A percentile compares a stretch with the other conserved stretches of the same genome.
These are phyloP conservation scores for Cryptomyrus ogoouensis DNA, from an alignment of 2,113 vertebrate genomes.

Conservation along the genomic window DNA sequence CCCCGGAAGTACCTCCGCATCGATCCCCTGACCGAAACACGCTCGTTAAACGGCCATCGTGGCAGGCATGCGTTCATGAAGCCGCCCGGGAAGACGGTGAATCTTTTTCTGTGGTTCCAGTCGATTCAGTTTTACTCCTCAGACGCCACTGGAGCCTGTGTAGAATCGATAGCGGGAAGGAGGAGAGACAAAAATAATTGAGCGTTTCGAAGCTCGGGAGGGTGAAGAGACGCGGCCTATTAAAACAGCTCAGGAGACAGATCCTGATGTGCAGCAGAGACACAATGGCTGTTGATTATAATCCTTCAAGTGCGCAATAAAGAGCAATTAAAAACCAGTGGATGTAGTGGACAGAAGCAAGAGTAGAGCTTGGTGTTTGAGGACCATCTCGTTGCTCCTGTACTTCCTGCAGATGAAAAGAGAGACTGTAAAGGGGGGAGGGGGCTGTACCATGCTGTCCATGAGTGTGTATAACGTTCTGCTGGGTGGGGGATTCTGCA, in stretches of 20 bases:
- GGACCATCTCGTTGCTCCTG: neutral
- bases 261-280: neutral
- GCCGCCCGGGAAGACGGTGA: neutral
- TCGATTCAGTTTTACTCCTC: neutral
- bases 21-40: neutral
- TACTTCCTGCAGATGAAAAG: conserved; percentile 53
- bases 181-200: conserved; percentile 67
- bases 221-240: conserved; percentile 56
- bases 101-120: neutral
- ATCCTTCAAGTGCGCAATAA: conserved; percentile 1
- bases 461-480: conserved; percentile 20
- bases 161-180: conserved; percentile 66
- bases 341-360: neutral
- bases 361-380: neutral
- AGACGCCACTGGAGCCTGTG: conserved; percentile 47
- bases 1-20: neutral
- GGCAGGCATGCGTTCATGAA: neutral
- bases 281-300: neutral
- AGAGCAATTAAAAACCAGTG: neutral
- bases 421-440: conserved; percentile 57
- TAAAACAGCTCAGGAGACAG: conserved; percentile 41
- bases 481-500: conserved; percentile 73
- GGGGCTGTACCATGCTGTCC: conserved; percentile 44
- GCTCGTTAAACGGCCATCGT: neutral
- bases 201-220: conserved; percentile 65